A percentile compares a stretch with the other conserved stretches of the same genome.
These are phyloP conservation scores for Chouioia cunea DNA, from an alignment of 2,888 invertebrate genomes.

Conservation along the genomic window DNA sequence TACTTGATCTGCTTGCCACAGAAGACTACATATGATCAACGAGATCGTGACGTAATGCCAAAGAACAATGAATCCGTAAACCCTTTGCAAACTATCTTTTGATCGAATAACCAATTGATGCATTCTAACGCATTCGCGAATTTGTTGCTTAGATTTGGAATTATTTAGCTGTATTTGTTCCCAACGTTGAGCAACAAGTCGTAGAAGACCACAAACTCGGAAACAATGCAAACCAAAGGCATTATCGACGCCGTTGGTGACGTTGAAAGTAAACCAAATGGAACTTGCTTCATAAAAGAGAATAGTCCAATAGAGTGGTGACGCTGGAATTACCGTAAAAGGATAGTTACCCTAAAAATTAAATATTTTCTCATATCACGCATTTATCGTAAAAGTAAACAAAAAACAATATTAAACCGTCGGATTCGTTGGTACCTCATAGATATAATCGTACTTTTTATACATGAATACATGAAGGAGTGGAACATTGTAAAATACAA, in stretches of 20 bases:
- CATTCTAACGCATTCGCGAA: too few species aligned
- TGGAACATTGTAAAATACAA: background rate
- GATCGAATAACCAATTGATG: constrained; percentile 44
- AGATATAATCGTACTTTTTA: constrained; percentile 2
- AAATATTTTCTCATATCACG: too few species aligned
- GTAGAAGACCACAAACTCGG: constrained; percentile 52
- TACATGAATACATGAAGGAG: background rate
- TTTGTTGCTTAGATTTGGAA: too few species aligned
- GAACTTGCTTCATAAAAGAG: constrained; percentile 45
- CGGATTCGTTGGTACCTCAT: background rate
- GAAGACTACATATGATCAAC: constrained; percentile 51
- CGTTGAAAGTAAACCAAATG: constrained; percentile 27
- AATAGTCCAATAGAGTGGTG: constrained; percentile 45
- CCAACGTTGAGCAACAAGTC: constrained; percentile 46
- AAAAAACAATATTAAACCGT: too few species aligned
- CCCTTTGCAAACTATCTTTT: constrained; percentile 47
- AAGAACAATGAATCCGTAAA: constrained; percentile 54
- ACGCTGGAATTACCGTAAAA: constrained; percentile 45
- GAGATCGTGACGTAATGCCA: constrained; percentile 52
- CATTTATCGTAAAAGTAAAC: too few species aligned
- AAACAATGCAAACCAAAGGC: constrained; percentile 54
- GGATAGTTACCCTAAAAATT: constrained; percentile 46
- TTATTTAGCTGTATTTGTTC: constrained; percentile 15
- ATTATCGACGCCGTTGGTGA: constrained; percentile 50
- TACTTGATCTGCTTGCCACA: constrained; percentile 50